phyloP scores from a whole-genome alignment of 1,140 invertebrate genomes.

The Drosophila kikkawai region DNA sequence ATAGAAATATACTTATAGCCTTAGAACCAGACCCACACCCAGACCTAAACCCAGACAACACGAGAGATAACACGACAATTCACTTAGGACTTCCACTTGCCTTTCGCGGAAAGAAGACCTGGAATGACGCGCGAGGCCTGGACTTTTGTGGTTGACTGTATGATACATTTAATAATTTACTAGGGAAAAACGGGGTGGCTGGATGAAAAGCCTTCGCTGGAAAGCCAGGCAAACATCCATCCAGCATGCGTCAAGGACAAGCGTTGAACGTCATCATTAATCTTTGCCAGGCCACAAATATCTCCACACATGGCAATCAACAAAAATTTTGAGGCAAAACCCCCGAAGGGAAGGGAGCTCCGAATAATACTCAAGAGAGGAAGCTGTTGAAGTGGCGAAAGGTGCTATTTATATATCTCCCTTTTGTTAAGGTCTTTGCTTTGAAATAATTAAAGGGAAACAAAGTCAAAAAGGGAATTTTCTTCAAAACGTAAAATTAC shows the following conservation, averaged over 20 bases:
- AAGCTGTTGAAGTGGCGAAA: slow-evolving; percentile 22
- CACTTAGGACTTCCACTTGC: slow-evolving; percentile 26
- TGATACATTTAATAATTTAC: slow-evolving; percentile 74
- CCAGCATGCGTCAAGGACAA: slow-evolving; percentile 28
- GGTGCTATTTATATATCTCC: slow-evolving; percentile 36
- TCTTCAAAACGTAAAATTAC: slow-evolving; percentile 2
- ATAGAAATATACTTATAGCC: slow-evolving; percentile 1
- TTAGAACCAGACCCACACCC: not conserved
- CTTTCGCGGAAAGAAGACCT: slow-evolving; percentile 17
- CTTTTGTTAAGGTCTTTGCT: slow-evolving; percentile 6
- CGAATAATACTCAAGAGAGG: slow-evolving; percentile 1
- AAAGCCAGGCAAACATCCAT: slow-evolving; percentile 11
- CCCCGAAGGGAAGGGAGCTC: not conserved
- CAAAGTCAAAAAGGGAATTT: slow-evolving; percentile 1
- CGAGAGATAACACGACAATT: slow-evolving; percentile 27
- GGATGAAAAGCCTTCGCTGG: slow-evolving; percentile 13
- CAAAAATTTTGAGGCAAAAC: slow-evolving; percentile 3
- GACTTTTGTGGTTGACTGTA: slow-evolving; percentile 42
- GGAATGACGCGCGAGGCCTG: slow-evolving; percentile 15
- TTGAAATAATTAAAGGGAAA: slow-evolving; percentile 42
- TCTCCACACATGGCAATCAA: slow-evolving; percentile 26
- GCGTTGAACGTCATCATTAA: slow-evolving; percentile 60
- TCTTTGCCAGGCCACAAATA: slow-evolving; percentile 42
- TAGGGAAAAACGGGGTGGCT: not conserved
- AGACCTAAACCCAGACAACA: not conserved